Evolutionary conservation across 2,797 vertebrate species (phyloP), one percentile per base, ranked within the genome.

Genomic region (Lagorchestes hirsutus): DNA sequence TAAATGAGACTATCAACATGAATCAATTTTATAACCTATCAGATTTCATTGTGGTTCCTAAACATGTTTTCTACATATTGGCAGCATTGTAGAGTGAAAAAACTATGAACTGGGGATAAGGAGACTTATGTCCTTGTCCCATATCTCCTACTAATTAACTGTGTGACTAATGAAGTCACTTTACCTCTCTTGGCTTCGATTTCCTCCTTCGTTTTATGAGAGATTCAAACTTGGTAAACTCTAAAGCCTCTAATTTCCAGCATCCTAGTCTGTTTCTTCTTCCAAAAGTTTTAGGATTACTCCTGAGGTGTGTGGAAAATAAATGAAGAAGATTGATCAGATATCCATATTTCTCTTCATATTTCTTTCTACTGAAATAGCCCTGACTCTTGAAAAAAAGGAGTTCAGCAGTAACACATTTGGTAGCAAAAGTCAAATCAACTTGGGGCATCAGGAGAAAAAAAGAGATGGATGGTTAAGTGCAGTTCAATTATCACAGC

Each of bases 91-190:
- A 0, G 8, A 59, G 22, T 82, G 67, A 28, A 54, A 18, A 5
- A 50, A 0, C 50, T 34, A 0, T 40, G 57, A 9, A 50, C 55
- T 74, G 13, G 92, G 18, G 93, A 29, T 90, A 91, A 1, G 5
- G 12, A 95, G 91, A n/a, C 0, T 11, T 28, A 9, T 34, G 4
- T 1, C 29, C 16, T 31, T 62, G 5, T 50, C 24, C 8, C 27
- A 95, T n/a, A n/a, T 91, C 24, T 82, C 28, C 93, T 10, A 28
- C 16, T 91, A 92, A 94, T 13, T 52, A 95, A 29, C 18, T 67
- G 16, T 1, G 12, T 14, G 27, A 54, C 31, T 50, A 90, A 91
- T n/a, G 59, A 90, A 46, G 13, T 56, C 93, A 87, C 24, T 87
- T 92, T 93, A 34, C n/a, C 28, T 95, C 12, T 91, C 40, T 87